These are phyloP conservation scores for Nixonia krombeini DNA, from an alignment of 1,140 invertebrate species.

Conservation along the genomic window DNA sequence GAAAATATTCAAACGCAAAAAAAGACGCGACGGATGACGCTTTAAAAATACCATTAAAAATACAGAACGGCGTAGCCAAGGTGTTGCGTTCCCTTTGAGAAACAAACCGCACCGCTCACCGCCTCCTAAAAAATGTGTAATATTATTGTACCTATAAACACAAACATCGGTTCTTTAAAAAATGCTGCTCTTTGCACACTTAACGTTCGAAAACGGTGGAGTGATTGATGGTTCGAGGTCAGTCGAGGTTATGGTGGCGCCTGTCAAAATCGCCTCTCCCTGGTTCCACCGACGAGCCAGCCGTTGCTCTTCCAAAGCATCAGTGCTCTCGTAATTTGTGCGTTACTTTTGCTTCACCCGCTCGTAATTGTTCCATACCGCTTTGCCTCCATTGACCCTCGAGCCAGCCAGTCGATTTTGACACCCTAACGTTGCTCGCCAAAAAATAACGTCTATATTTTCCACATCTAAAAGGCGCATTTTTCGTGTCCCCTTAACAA, in stretches of 20 bases:
- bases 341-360: constrained; percentile 13
- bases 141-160: no score
- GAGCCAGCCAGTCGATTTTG: not conserved
- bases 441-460: not conserved
- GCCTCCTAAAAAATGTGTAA: no score
- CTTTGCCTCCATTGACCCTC: not conserved
- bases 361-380: not conserved
- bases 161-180: constrained; percentile 39
- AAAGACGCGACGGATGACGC: not conserved
- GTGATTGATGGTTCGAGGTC: constrained; percentile 36
- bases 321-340: not conserved
- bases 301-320: constrained; percentile 19
- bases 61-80: no score
- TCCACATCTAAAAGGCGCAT: no score
- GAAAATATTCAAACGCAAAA: constrained; percentile 5
- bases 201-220: constrained; percentile 18
- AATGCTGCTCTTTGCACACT: constrained; percentile 11
- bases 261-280: constrained; percentile 32
- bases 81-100: no score
- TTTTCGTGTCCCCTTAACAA: no score
- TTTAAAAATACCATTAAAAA: no score
- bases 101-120: no score
- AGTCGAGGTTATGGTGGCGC: constrained; percentile 34
- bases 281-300: no score
- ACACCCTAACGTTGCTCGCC: no score